phyloP scores from a whole-genome alignment of 2,888 invertebrate genomes.

The Cataglyphis altisquamis region DNA sequence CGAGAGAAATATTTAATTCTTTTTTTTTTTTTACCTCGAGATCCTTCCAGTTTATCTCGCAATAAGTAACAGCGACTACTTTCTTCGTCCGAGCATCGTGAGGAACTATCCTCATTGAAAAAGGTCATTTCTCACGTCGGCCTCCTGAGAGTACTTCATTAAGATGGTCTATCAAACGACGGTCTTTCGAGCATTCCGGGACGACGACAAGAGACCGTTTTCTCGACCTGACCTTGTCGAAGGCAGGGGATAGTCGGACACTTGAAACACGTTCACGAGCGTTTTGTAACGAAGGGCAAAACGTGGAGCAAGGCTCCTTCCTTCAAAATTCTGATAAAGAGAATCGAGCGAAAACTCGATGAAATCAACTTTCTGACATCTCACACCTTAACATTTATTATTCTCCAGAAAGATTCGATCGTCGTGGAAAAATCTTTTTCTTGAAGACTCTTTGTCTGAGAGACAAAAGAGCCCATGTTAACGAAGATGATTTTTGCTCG shows the following conservation, averaged over 20 bases:
- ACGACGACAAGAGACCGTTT: slow-evolving; percentile 53
- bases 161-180: slow-evolving; percentile 70
- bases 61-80: slow-evolving; percentile 1
- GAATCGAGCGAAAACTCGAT: slow-evolving; percentile 23
- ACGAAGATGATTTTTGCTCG: slow-evolving; percentile 63
- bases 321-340: slow-evolving; percentile 10
- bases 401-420: slow-evolving; percentile 72
- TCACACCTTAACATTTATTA: slow-evolving; percentile 47
- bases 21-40: not conserved
- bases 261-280: slow-evolving; percentile 44
- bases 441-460: slow-evolving; percentile 69
- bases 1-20: not conserved
- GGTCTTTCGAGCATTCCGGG: slow-evolving; percentile 53
- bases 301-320: slow-evolving; percentile 12
- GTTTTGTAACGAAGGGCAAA: slow-evolving; percentile 61
- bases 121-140: slow-evolving; percentile 66
- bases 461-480: slow-evolving; percentile 65
- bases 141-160: slow-evolving; percentile 68
- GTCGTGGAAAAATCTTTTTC: slow-evolving; percentile 72
- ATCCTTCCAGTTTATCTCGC: not conserved
- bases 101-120: slow-evolving; percentile 58
- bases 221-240: slow-evolving; percentile 40
- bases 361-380: slow-evolving; percentile 65
- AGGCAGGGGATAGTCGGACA: slow-evolving; percentile 38
- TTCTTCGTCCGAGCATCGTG: not conserved